A percentile compares a stretch with the other conserved stretches of the same genome.
Evolutionary conservation across 2,113 vertebrate genomes (phyloP).

Genomic region (Sciurus niger): DNA sequence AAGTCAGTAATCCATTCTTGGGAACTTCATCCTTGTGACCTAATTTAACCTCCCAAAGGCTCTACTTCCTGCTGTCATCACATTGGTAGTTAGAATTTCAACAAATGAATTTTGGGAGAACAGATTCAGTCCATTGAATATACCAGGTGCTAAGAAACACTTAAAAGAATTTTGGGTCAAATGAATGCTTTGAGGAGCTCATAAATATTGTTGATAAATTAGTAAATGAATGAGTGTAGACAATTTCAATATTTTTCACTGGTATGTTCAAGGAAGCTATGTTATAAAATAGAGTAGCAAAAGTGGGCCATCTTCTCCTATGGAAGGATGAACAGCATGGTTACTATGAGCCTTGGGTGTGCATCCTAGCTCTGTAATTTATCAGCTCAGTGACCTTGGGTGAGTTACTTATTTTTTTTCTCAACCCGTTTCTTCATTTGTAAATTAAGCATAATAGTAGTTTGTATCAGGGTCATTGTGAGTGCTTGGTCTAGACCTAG

Average conservation of each 20-base stretch:
- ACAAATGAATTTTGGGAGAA: neutral
- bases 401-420: neutral
- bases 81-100: neutral
- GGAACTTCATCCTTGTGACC: neutral
- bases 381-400: neutral
- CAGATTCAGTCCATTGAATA: neutral
- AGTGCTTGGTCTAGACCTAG: neutral
- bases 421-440: slow-evolving; percentile 39
- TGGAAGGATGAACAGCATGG: neutral
- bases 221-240: neutral
- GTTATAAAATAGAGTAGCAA: neutral
- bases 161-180: slow-evolving; percentile 27
- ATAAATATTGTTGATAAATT: slow-evolving; percentile 22
- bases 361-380: neutral
- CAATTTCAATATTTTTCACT: neutral
- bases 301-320: neutral
- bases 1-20: neutral
- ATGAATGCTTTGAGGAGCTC: slow-evolving; percentile 42
- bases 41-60: neutral
- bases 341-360: neutral
- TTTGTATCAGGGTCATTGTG: neutral
- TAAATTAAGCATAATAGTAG: neutral
- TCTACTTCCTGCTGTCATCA: neutral
- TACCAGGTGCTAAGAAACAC: neutral
- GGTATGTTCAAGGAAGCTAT: neutral